These are phyloP conservation scores for Haemorhous mexicanus DNA, from an alignment of 2,113 vertebrate genomes.

Conservation along the genomic window DNA sequence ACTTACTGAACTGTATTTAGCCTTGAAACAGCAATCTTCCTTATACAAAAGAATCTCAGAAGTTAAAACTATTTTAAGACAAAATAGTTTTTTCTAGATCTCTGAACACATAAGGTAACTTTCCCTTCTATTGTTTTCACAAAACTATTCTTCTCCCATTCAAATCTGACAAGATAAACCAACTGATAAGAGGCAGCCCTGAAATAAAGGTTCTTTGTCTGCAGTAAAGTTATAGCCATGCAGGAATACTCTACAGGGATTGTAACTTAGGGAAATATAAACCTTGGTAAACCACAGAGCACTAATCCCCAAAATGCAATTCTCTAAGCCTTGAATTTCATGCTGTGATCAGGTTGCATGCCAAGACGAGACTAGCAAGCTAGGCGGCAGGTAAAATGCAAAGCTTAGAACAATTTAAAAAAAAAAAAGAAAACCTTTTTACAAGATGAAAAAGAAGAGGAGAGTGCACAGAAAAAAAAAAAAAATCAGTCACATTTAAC, in stretches of 20 bases:
- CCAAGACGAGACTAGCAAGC: neutral
- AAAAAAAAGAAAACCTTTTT: neutral
- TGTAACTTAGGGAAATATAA: neutral
- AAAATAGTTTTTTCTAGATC: neutral
- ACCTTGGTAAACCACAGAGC: neutral
- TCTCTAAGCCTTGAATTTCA: neutral
- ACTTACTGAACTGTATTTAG: neutral
- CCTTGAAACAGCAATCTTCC: neutral
- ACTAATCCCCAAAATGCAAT: neutral
- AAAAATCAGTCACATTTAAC: neutral
- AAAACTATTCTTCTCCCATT: neutral
- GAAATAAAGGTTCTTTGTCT: constrained; percentile 4
- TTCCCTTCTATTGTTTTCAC: neutral
- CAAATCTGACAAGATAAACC: constrained; percentile 19
- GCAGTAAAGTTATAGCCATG: neutral
- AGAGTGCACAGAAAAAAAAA: neutral
- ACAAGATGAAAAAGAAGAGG: neutral
- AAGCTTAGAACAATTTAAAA: neutral
- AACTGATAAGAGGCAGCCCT: neutral
- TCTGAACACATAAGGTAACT: neutral
- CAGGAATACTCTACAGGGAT: neutral
- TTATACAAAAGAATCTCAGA: neutral
- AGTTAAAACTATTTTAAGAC: neutral
- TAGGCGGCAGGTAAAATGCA: neutral
- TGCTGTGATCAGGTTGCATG: neutral